Evolutionary conservation across 2,797 vertebrate species (phyloP), one percentile per base, ranked within the genome.

Genomic region (Mus caroli): DNA sequence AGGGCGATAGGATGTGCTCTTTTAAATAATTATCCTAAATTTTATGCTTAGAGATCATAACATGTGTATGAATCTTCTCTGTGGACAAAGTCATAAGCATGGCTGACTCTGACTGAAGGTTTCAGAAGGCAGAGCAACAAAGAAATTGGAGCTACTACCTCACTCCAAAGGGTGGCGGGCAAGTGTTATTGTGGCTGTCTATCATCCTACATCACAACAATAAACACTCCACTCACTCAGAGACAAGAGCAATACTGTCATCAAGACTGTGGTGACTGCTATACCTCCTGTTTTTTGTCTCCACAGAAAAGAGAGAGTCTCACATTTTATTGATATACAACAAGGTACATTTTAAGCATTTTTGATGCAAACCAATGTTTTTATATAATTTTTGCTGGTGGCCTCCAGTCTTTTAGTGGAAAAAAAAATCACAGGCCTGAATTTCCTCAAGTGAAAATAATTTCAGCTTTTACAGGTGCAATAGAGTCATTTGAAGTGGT

Each of bases 381-480:
- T 91, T 87, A 78, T 69, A 85, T 95, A 31, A 58, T 91, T 93
- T 97, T 92, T 94, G 77, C 79, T 75, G 60, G 73, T 60, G 10
- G 7, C 24, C 28, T 22, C 24, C 75, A 62, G 96, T 94, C 60
- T 93, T 93, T 69, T 76, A 77, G 88, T 82, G 89, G 90, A 85
- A 91, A n/a, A 87, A 91, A n/a, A 96, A 95, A 96, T 88, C 79
- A 91, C 6, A 88, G 60, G 28, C 26, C 80, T 56, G 43, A 86
- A 90, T 34, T 84, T 93, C 92, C n/a, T 97, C 83, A 91, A 96
- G 76, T 92, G 95, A 95, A 97, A 95, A 91, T 94, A 88, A 94
- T 71, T 97, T 95, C 69, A 88, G 89, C 50, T 96, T 95, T 94
- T 75, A 82, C 43, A 92, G 75, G 54, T 64, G 82, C 75, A n/a